These are phyloP conservation scores for Artibeus jamaicensis DNA, from an alignment of 2,797 vertebrate genomes.

Conservation along the genomic window DNA sequence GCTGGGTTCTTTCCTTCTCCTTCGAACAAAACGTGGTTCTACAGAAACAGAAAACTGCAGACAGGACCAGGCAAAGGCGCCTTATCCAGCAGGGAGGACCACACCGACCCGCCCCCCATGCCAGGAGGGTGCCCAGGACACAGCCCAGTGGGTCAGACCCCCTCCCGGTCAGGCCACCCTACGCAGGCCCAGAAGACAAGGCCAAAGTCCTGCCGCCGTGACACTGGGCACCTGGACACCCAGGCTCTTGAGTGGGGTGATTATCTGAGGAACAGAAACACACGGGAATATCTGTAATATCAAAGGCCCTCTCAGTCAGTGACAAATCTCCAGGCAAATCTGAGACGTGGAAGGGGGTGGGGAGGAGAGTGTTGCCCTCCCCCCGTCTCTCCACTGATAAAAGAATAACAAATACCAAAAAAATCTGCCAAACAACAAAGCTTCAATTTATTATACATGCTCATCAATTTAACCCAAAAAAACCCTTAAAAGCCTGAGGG, in stretches of 20 bases:
- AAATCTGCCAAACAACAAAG: conserved; percentile 86
- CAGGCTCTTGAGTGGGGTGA: not conserved
- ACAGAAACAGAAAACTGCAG: not conserved
- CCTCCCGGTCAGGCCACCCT: rapidly evolving
- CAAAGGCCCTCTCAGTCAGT: conserved; percentile 29
- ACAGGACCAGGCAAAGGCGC: rapidly evolving
- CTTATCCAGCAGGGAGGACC: rapidly evolving
- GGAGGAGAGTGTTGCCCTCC: conserved; percentile 29
- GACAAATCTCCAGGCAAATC: conserved; percentile 57
- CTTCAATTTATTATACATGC: conserved; percentile 83
- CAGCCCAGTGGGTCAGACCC: rapidly evolving
- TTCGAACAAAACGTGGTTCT: not conserved
- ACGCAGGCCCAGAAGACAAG: rapidly evolving
- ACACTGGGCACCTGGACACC: not conserved
- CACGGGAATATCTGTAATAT: not conserved
- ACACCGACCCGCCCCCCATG: rapidly evolving
- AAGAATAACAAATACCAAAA: conserved; percentile 80
- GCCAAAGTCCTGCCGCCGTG: rapidly evolving
- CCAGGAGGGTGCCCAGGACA: not conserved
- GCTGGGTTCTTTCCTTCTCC: not conserved
- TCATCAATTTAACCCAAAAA: conserved; percentile 85
- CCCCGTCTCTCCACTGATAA: conserved; percentile 63
- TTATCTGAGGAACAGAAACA: conserved; percentile 21
- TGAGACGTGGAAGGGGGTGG: not conserved
- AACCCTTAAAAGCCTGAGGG: conserved; percentile 82